A percentile compares a stretch with the other conserved stretches of the same genome.
These are phyloP conservation scores for Chorisops tibialis DNA, from an alignment of 2,888 invertebrate genomes.

Conservation along the genomic window DNA sequence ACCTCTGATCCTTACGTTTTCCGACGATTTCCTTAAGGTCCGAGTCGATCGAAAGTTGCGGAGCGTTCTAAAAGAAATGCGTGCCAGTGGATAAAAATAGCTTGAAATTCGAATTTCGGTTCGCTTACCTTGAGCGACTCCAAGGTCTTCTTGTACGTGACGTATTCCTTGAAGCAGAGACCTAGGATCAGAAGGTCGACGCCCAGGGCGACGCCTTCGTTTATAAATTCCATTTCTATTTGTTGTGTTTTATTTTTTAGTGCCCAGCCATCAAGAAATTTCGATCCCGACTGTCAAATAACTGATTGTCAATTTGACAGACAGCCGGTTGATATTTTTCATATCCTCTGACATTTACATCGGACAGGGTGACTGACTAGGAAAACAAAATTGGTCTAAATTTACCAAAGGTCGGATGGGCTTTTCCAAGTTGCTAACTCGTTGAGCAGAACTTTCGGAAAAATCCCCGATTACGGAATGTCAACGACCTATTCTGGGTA, in stretches of 20 bases:
- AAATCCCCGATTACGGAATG: too few relatives aligned
- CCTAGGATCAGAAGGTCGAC: slow-evolving; percentile 72
- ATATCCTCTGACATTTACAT: too few relatives aligned
- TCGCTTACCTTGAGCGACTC: slow-evolving; percentile 64
- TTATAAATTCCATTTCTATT: slow-evolving; percentile 67
- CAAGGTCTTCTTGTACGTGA: slow-evolving; percentile 69
- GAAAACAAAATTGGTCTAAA: too few relatives aligned
- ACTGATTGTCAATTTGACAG: too few relatives aligned
- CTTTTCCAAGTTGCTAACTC: too few relatives aligned
- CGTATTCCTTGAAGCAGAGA: slow-evolving; percentile 70
- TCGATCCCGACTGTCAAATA: too few relatives aligned
- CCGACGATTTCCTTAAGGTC: slow-evolving; percentile 62
- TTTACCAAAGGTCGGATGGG: too few relatives aligned
- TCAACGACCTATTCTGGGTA: too few relatives aligned
- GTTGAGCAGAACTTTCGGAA: too few relatives aligned
- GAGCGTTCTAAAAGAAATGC: slow-evolving; percentile 59
- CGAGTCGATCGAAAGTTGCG: slow-evolving; percentile 64
- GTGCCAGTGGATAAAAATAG: not conserved
- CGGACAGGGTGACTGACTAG: too few relatives aligned
- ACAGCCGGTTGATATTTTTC: too few relatives aligned
- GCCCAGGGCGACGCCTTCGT: slow-evolving; percentile 70
- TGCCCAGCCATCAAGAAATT: not conserved
- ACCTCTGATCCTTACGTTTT: slow-evolving; percentile 60
- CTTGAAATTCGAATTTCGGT: not conserved
- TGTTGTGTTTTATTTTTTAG: not conserved